These are phyloP conservation scores for Cosmia trapezina DNA, from an alignment of 2,888 invertebrate genomes.

Conservation along the genomic window DNA sequence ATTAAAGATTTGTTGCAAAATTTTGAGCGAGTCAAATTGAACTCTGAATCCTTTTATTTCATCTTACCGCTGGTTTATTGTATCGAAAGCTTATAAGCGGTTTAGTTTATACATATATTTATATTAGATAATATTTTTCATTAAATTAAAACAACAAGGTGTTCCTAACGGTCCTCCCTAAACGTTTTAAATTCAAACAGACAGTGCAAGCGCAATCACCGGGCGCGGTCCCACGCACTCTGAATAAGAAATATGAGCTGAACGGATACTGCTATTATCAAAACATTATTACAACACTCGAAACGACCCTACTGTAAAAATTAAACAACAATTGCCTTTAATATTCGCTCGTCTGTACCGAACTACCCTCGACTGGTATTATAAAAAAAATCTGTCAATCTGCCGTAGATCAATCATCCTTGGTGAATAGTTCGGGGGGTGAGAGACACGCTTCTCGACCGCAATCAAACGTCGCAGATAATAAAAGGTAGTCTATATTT, in stretches of 20 bases:
- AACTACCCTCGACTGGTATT: constrained; percentile 83
- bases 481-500: constrained; percentile 88
- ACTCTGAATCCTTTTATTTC: too few species aligned
- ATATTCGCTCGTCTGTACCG: constrained; percentile 86
- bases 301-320: constrained; percentile 89
- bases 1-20: not conserved
- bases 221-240: constrained; percentile 85
- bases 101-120: constrained; percentile 16
- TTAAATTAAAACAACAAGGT: constrained; percentile 77
- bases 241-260: constrained; percentile 90
- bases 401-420: constrained; percentile 89
- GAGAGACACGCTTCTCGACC: constrained; percentile 78
- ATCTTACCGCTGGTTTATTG: not conserved
- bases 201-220: constrained; percentile 74
- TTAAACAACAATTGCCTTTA: constrained; percentile 91
- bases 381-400: constrained; percentile 90
- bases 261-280: constrained; percentile 90
- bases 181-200: constrained; percentile 80
- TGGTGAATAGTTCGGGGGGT: constrained; percentile 85
- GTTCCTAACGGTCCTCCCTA: constrained; percentile 76
- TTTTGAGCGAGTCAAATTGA: not conserved
- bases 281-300: constrained; percentile 91
- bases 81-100: not conserved
- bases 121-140: constrained; percentile 33
- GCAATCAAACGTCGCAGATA: constrained; percentile 87